Base-by-base conservation (phyloP, 2,113 vertebrate genomes). In the Ranitomeya imitator region DNA sequence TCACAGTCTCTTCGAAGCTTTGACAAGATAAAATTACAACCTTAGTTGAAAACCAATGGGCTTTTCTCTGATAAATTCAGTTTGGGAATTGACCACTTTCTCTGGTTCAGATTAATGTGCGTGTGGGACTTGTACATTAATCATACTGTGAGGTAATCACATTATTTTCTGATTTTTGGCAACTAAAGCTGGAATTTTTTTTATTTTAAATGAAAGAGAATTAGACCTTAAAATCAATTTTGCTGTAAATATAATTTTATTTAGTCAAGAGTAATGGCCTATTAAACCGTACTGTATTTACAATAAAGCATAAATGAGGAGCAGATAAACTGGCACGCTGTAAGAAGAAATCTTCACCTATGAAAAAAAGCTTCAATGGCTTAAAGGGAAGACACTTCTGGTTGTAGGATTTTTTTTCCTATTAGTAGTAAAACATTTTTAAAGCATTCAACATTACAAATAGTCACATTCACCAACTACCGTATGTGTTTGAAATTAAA, bases 101-200 rank as follows among this genome's bases (percentile, higher is more conserved):
- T 31, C 55, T 37, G 59, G 26, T 45, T 54, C 31, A 61, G 79
- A 81, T 81, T 61, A 61, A 81, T 81, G 79, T 31, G 18, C 59
- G 61, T 19, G 57, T 81, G 57, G 26, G 79, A 81, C 79, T 31
- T 81, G 79, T 81, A 13, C 15, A 81, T 81, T 37, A 81, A 81
- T 81, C 79, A 19, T 61, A 81, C 15, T 61, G 31, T n/a, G 61
- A 19, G 23, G 31, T 81, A 61, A 61, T 61, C 57, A 37, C 79
- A 45, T 52, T 52, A 76, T 76, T 76, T 52, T 45, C 73, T 52
- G 37, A 76, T 52, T 79, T 78, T 73, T 23, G 21, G 52, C 52
- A 55, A 52, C 14, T 19, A 45, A 37, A 45, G 45, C 16, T 76
- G 12, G 37, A 76, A 51, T 76, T 52, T 52, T 52, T 19, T 57